Percentiles rank a stretch among this genome's conserved stretches.
Conservation (phyloP, 1,140 invertebrate species). For the Cydia fagiglandana region DNA sequence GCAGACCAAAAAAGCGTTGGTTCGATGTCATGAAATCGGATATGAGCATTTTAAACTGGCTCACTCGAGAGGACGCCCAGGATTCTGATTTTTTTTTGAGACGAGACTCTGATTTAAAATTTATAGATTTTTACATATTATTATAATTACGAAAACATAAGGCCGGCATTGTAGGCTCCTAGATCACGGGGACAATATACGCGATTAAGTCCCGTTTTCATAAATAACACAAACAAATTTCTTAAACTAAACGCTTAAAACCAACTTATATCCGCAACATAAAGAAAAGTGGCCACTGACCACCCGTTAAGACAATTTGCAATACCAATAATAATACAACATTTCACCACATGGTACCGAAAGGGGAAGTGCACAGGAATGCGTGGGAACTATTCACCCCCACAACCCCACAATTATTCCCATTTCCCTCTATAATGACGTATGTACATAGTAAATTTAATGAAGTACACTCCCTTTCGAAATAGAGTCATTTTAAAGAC, state of each 20-base stretch:
- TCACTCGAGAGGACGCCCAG: too few species aligned
- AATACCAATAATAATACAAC: slow-evolving; percentile 27
- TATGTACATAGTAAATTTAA: neutral
- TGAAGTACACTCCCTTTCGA: neutral
- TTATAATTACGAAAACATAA: too few species aligned
- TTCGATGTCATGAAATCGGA: too few species aligned
- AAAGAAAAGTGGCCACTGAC: neutral
- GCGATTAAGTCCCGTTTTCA: too few species aligned
- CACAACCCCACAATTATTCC: slow-evolving; percentile 7
- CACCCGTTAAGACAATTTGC: slow-evolving; percentile 12
- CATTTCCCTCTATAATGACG: neutral
- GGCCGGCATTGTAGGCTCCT: too few species aligned
- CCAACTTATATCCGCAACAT: neutral
- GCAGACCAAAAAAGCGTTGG: too few species aligned
- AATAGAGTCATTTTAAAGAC: neutral
- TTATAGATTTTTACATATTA: too few species aligned
- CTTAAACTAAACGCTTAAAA: neutral
- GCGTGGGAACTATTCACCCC: slow-evolving; percentile 30
- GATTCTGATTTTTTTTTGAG: too few species aligned
- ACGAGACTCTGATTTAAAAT: too few species aligned
- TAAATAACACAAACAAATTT: neutral
- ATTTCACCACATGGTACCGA: slow-evolving; percentile 30
- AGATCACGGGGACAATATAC: too few species aligned
- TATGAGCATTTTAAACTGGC: too few species aligned
- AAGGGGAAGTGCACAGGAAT: slow-evolving; percentile 21